A percentile compares a stretch with the other conserved stretches of the same genome.
phyloP scores from a whole-genome alignment of 2,888 invertebrate species.

The Hemaris fuciformis region DNA sequence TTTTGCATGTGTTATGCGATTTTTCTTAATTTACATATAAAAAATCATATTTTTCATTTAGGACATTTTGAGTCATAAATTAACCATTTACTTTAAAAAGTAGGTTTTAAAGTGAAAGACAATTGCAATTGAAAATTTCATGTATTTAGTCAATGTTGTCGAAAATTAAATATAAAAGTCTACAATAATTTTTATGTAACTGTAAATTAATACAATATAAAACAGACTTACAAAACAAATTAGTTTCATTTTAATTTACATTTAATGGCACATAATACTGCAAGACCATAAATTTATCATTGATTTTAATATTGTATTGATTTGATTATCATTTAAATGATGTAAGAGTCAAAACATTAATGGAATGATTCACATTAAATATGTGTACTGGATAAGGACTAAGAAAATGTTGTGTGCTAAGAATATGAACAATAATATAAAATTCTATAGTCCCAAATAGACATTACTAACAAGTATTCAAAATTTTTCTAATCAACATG shows the following conservation, averaged over 20 bases:
- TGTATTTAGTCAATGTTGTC: conserved; percentile 3
- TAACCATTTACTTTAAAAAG: neutral
- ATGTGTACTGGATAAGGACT: neutral
- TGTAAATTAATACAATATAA: conserved; percentile 11
- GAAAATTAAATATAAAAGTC: conserved; percentile 6
- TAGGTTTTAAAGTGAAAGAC: neutral
- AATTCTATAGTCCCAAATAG: neutral
- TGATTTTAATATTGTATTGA: neutral
- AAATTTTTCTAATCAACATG: neutral
- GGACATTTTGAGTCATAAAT: too few species aligned
- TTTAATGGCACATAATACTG: conserved; percentile 22
- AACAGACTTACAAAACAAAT: conserved; percentile 15
- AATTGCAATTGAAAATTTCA: neutral
- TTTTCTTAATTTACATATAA: too few species aligned
- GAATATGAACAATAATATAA: neutral
- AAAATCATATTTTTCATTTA: too few species aligned
- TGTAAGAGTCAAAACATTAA: neutral
- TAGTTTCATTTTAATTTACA: conserved; percentile 14
- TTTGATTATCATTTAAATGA: neutral
- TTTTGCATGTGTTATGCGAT: neutral
- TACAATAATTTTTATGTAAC: neutral
- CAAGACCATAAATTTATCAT: neutral
- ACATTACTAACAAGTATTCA: neutral
- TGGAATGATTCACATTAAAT: neutral
- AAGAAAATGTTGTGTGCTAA: neutral